Evolutionary conservation across 2,113 vertebrate genomes (phyloP), one percentile per base, ranked within the genome.

Genomic region (Bufo gargarizans): DNA sequence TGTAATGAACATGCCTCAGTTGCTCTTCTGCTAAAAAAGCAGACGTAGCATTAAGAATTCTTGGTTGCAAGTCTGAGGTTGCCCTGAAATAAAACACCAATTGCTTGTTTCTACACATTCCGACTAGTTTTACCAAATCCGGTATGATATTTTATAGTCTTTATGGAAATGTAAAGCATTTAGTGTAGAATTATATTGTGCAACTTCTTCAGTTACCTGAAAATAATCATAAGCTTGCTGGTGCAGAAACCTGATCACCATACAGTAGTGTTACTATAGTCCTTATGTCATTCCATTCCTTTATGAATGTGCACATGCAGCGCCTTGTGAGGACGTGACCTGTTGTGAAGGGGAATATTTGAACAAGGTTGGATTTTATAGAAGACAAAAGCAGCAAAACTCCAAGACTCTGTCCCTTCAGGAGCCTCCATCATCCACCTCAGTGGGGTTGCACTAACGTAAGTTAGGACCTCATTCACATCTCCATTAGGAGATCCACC

Each of bases 21-120:
- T 78, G 86, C 59, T 59, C 76, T 55, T 53, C 43, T 86, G 61
- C 50, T 71, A 22, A 87, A 67, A 80, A 80, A 47, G 77, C 86
- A 87, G 77, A 86, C 71, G 20, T 65, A 84, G 63, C 82, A 84
- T 84, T 69, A 84, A 84, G 49, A 65, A 53, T 69, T 83, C 63
- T 63, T 20, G 33, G 20, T 69, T 69, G 82, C 49, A 16, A 69
- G 19, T 67, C 63, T 67, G 69, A 20, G 13, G 19, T 20, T 82
- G 43, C 61, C 47, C 65, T 69, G 17, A 53, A 67, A 53, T 12
- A 53, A 47, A 67, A 33, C 47, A n/a, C 20, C 9, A 53, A 53
- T 77, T n/a, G 49, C 50, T 79, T 79, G 53, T 56, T 7, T 58
- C 8, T 56, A 14, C 47, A 20, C 9, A 17, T 49, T 76, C 13